Evolutionary conservation across 2,888 invertebrate species (phyloP).

Genomic region (Drepanosiphum platanoidis): DNA sequence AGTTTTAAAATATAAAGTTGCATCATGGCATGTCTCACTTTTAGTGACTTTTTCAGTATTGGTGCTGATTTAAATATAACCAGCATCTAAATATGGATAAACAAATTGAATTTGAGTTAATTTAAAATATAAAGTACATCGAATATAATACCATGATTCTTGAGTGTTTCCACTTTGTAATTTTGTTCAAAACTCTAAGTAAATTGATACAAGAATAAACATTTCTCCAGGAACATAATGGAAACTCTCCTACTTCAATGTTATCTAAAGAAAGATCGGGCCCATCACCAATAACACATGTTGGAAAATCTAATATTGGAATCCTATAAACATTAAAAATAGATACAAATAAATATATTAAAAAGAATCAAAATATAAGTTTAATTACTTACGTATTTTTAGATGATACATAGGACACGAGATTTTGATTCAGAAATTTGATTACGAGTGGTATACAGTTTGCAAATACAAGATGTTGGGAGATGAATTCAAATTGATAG

Average conservation of each 20-base stretch:
- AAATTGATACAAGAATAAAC: conserved; percentile 98
- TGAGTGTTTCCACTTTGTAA: conserved; percentile 99
- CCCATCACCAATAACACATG: conserved; percentile 94
- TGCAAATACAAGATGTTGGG: conserved; percentile 97
- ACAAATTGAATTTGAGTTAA: neutral
- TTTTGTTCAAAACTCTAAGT: conserved; percentile 93
- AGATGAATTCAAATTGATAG: conserved; percentile 99
- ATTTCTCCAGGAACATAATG: conserved; percentile 96
- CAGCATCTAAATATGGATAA: conserved; percentile 74
- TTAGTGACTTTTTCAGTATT: conserved; percentile 93
- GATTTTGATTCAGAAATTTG: conserved; percentile 99
- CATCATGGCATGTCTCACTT: conserved; percentile 95
- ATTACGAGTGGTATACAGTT: conserved; percentile 98
- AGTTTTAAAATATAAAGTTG: conserved; percentile 97
- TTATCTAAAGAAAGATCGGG: conserved; percentile 92
- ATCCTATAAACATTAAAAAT: conserved; percentile 70
- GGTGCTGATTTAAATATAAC: conserved; percentile 99
- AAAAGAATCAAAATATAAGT: neutral
- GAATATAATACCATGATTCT: conserved; percentile 77
- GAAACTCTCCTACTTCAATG: conserved; percentile 84
- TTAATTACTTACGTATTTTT: conserved; percentile 75
- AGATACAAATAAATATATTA: conserved; percentile 67
- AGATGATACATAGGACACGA: conserved; percentile 91
- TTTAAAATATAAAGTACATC: neutral
- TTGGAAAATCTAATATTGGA: conserved; percentile 93